Evolutionary conservation across 1,140 invertebrate genomes (phyloP).

Genomic region (Eurytemora carolleeae): DNA sequence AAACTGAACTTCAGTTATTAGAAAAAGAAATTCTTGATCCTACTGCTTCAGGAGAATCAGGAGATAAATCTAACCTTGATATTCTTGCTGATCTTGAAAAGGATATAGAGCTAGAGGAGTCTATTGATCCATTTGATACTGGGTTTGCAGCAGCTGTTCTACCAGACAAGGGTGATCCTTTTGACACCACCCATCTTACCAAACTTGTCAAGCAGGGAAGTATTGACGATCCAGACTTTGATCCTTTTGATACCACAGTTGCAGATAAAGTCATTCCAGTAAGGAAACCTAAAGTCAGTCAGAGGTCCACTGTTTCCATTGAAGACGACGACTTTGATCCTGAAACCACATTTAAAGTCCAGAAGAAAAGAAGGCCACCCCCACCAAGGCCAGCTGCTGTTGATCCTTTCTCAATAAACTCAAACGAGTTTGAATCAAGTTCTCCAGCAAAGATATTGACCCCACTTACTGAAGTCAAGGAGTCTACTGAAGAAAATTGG

Average conservation of each 20-base stretch:
- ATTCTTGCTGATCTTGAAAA: constrained; percentile 1
- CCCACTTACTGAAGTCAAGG: constrained; percentile 15
- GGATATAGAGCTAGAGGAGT: neutral
- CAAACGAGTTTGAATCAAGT: constrained; percentile 15
- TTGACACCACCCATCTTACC: constrained; percentile 17
- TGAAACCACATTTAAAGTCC: constrained; percentile 15
- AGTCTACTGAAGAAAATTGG: no score
- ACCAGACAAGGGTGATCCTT: constrained; percentile 18
- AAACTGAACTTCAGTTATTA: constrained; percentile 18
- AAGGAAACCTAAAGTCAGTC: neutral
- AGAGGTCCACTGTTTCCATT: constrained; percentile 3
- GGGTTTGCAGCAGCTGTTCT: constrained; percentile 17
- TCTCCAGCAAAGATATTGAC: constrained; percentile 20
- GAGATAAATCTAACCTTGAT: neutral
- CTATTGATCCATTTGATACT: constrained; percentile 15
- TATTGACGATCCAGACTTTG: constrained; percentile 28
- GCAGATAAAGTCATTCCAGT: constrained; percentile 40
- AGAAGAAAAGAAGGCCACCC: constrained; percentile 14
- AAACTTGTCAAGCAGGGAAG: constrained; percentile 7
- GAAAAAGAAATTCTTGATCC: constrained; percentile 17
- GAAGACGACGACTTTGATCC: constrained; percentile 21
- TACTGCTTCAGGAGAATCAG: constrained; percentile 3
- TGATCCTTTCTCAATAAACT: constrained; percentile 21
- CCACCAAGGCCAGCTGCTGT: constrained; percentile 10
- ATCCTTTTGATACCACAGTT: constrained; percentile 64